Base-by-base conservation (phyloP, 2,888 invertebrate genomes). In the Stenolophus ochropezus region DNA sequence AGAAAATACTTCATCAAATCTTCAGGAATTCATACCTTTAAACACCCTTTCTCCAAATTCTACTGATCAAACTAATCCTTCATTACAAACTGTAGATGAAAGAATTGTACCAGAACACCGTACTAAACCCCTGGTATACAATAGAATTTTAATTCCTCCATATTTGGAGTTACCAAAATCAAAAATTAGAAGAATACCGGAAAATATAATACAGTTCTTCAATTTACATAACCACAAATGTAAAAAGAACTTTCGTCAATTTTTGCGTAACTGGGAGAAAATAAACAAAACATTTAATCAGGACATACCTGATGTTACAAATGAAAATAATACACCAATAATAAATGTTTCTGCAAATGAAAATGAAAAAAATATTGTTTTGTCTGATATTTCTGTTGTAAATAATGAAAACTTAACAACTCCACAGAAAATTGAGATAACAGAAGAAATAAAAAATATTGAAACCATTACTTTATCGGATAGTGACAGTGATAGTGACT, bases 401-500 rank as follows among this genome's bases (percentile, higher is more conserved):
- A 18, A 18, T 5, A 47, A 33, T 4, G 33, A 33, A 16, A 23
- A 25, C 25, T 25, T 25, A 61, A n/a, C 14, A 21, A 42, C 11
- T 33, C 33, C 33, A 14, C n/a, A n/a, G 14, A 42, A 71, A 1
- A 42, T 16, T 42, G 27, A n/a, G n/a, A n/a, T n/a, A n/a, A n/a
- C n/a, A 25, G 21, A 42, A 23, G 14, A 69, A 33, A 33, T 69
- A 5, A 25, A 61, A 4, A 16, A 71, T 80, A 47, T 16, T 18
- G 73, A 73, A n/a, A 23, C 73, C 23, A 73, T 80, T 18, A 49
- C 20, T 14, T 42, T 80, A 20, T 80, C 80, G 33, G 80, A 80
- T 65, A 75, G 75, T 61, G 77, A 76, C 20, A 76, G 75, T 61
- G 77, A 76, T 33, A 76, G 71, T 23, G 80, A 80, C 58, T 53